Evolutionary conservation across 2,888 invertebrate species (phyloP).

Genomic region (Pemphredon lugubris): DNA sequence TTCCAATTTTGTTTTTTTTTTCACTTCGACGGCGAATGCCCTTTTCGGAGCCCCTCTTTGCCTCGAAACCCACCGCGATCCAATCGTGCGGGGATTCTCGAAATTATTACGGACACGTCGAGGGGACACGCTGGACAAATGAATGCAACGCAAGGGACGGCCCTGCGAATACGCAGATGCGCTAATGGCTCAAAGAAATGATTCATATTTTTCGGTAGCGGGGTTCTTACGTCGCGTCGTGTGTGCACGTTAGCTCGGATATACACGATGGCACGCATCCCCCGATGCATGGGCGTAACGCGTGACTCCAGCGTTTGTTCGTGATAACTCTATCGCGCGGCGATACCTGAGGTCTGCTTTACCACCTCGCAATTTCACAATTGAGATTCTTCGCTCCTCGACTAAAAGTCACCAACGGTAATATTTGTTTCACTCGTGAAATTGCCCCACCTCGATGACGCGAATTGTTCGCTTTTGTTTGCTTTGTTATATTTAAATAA

Average conservation of each 20-base stretch:
- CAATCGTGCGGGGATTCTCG: slow-evolving; percentile 63
- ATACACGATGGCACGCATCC: neutral
- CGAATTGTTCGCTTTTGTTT: too few relatives aligned
- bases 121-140: slow-evolving; percentile 46
- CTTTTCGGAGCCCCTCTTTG: slow-evolving; percentile 36
- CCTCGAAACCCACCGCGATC: slow-evolving; percentile 47
- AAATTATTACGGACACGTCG: slow-evolving; percentile 68
- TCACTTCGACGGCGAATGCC: slow-evolving; percentile 11
- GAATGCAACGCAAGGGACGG: slow-evolving; percentile 31
- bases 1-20: slow-evolving; percentile 13
- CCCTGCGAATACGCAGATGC: slow-evolving; percentile 53
- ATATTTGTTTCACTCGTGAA: too few relatives aligned
- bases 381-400: too few relatives aligned
- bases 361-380: too few relatives aligned
- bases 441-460: too few relatives aligned
- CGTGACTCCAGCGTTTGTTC: too few relatives aligned
- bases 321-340: too few relatives aligned
- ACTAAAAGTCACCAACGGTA: too few relatives aligned
- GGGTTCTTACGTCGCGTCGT: neutral
- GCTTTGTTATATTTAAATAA: too few relatives aligned
- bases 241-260: neutral
- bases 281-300: too few relatives aligned
- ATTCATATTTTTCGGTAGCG: slow-evolving; percentile 44
- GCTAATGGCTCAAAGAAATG: slow-evolving; percentile 48
- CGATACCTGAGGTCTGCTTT: too few relatives aligned